These are phyloP conservation scores for Tetheella fluctuosa DNA, from an alignment of 2,888 invertebrate species.

Conservation along the genomic window DNA sequence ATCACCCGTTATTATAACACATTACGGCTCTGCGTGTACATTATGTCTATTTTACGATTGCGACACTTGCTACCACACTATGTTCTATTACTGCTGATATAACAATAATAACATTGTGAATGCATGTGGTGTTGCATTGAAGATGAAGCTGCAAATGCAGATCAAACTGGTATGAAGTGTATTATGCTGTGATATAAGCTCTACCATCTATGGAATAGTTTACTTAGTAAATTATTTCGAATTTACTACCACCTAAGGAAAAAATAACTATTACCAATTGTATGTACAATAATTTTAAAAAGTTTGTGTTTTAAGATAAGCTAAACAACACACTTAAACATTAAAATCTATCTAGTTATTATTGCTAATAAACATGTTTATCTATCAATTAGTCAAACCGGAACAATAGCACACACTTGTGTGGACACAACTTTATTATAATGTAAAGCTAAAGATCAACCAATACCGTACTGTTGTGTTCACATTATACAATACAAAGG, in stretches of 20 bases:
- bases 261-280: too few relatives aligned
- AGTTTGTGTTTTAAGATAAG: too few relatives aligned
- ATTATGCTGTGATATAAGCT: too few relatives aligned
- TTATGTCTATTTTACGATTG: conserved; percentile 48
- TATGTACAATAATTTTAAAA: too few relatives aligned
- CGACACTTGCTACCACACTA: conserved; percentile 38
- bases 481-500: conserved; percentile 46
- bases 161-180: too few relatives aligned
- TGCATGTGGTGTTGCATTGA: not conserved
- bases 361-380: conserved; percentile 6
- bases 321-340: too few relatives aligned
- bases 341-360: not conserved
- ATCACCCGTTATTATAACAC: conserved; percentile 34
- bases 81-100: conserved; percentile 30
- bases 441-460: conserved; percentile 30
- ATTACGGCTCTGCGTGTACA: conserved; percentile 19
- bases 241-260: too few relatives aligned
- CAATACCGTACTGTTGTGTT: conserved; percentile 28
- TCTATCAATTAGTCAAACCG: not conserved
- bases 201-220: too few relatives aligned
- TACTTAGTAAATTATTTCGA: too few relatives aligned
- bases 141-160: not conserved
- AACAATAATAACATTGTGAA: conserved; percentile 10
- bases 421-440: conserved; percentile 36
- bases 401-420: conserved; percentile 13